phyloP scores from a whole-genome alignment of 2,888 invertebrate genomes.

The Bimastos eiseni region DNA sequence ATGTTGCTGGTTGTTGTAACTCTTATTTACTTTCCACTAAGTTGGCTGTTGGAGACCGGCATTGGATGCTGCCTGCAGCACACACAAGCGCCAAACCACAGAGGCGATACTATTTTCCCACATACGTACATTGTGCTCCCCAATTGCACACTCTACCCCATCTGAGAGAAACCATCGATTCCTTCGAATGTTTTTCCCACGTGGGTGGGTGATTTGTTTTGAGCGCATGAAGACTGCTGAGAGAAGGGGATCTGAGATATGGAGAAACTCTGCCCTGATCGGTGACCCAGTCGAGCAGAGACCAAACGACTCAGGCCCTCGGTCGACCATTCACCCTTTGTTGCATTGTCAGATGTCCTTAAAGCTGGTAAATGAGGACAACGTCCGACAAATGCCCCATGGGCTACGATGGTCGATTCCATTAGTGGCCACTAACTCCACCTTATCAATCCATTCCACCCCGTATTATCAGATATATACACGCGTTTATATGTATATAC shows the following conservation, averaged over 20 bases:
- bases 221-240: too few relatives aligned
- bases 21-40: neutral
- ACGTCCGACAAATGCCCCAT: neutral
- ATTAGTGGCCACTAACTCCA: neutral
- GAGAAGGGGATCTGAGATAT: neutral
- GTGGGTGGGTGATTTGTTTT: neutral
- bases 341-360: neutral
- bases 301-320: neutral
- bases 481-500: neutral
- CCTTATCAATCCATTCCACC: neutral
- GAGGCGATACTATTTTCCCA: too few relatives aligned
- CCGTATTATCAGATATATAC: neutral
- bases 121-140: too few relatives aligned
- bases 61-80: neutral
- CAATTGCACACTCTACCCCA: neutral
- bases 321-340: neutral
- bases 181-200: neutral
- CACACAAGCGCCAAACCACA: neutral
- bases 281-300: neutral
- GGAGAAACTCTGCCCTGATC: constrained; percentile 4
- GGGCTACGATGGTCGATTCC: neutral
- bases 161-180: neutral
- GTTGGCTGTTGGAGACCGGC: neutral
- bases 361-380: neutral
- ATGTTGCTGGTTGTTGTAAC: neutral